Percentiles rank a stretch among this genome's conserved stretches.
phyloP scores from a whole-genome alignment of 2,797 vertebrate species.

The Hephaestus fuliginosus region DNA sequence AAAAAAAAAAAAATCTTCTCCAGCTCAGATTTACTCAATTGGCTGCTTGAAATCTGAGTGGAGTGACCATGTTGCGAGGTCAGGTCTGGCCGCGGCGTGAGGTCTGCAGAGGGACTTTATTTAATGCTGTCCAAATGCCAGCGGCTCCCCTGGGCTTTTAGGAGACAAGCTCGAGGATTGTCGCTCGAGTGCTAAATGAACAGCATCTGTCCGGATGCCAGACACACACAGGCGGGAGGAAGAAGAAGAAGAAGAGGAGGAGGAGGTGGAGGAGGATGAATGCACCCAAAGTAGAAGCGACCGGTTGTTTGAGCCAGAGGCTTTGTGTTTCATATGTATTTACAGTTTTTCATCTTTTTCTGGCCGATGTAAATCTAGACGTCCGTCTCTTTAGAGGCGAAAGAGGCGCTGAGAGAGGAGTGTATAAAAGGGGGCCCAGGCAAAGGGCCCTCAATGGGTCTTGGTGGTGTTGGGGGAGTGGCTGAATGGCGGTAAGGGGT shows the following conservation, averaged over 20 bases:
- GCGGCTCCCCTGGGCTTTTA: conserved; percentile 69
- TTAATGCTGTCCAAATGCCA: conserved; percentile 78
- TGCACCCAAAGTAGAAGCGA: neutral
- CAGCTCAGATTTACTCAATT: conserved; percentile 40
- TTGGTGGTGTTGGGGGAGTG: conserved; percentile 66
- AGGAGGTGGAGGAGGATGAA: conserved; percentile 3
- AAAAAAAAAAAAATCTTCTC: conserved; percentile 1
- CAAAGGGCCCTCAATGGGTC: conserved; percentile 60
- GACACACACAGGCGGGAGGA: conserved; percentile 9
- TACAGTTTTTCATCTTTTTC: neutral
- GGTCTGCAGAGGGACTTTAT: conserved; percentile 69
- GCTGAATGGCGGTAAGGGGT: conserved; percentile 62
- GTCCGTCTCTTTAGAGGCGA: conserved; percentile 26
- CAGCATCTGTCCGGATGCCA: conserved; percentile 74
- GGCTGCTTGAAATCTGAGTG: conserved; percentile 63
- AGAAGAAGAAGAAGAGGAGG: neutral
- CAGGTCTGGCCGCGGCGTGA: conserved; percentile 62
- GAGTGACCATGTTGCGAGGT: conserved; percentile 67
- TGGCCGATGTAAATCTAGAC: neutral
- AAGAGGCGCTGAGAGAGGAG: conserved; percentile 34
- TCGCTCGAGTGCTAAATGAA: conserved; percentile 75
- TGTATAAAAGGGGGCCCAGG: conserved; percentile 59
- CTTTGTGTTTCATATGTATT: neutral
- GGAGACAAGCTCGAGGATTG: conserved; percentile 68
- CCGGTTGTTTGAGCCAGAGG: conserved; percentile 11